Conservation (phyloP, 2,797 vertebrate species). For the Sandelia bainsii region DNA sequence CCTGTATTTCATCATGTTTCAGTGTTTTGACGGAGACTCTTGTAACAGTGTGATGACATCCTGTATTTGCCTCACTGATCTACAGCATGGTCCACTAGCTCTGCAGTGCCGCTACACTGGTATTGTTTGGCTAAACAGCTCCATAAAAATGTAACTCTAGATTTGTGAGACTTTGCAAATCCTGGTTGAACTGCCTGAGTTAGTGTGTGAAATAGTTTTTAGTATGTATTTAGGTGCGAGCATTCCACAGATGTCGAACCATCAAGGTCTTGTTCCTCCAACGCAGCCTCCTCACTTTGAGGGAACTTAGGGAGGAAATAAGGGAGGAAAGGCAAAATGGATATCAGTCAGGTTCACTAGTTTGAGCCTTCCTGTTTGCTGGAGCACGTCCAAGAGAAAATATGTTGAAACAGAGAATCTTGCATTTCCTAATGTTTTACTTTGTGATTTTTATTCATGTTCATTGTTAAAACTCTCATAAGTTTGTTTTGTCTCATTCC, state of each 20-base stretch:
- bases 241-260: slow-evolving; percentile 64
- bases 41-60: slow-evolving; percentile 38
- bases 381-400: slow-evolving; percentile 5
- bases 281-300: slow-evolving; percentile 54
- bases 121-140: neutral
- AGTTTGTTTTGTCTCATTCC: neutral
- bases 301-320: slow-evolving; percentile 65
- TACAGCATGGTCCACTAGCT: neutral
- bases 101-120: neutral
- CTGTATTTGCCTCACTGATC: slow-evolving; percentile 12
- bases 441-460: neutral
- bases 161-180: slow-evolving; percentile 10
- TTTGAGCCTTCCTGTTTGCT: slow-evolving; percentile 57
- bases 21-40: slow-evolving; percentile 39
- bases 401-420: neutral
- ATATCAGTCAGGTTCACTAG: slow-evolving; percentile 61
- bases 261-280: slow-evolving; percentile 60
- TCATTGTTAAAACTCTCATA: too few relatives aligned
- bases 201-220: neutral
- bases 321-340: slow-evolving; percentile 63
- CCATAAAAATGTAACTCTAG: neutral
- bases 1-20: slow-evolving; percentile 47
- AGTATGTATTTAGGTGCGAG: neutral
- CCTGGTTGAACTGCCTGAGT: neutral
- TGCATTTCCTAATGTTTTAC: neutral